Conservation (phyloP, 2,888 invertebrate species). For the Drosophila silvestris region DNA sequence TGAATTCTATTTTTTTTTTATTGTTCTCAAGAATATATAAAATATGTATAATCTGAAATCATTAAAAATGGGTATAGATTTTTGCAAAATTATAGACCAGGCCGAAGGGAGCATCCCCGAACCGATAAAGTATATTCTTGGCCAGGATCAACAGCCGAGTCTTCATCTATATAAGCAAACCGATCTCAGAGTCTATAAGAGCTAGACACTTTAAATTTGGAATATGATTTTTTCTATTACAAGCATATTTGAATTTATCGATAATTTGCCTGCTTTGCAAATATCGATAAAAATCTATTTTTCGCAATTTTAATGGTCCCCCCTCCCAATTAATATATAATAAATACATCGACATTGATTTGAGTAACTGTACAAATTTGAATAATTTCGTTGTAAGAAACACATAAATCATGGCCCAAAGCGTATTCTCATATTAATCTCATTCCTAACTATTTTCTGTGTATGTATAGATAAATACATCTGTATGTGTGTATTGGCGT, state of each 20-base stretch:
- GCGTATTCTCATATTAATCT: not conserved
- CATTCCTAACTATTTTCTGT: not conserved
- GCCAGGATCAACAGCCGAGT: not conserved
- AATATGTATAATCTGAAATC: not conserved
- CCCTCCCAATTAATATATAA: not conserved
- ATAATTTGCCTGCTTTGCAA: not conserved
- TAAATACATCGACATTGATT: not conserved
- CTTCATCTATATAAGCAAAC: not conserved
- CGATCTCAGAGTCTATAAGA: not conserved
- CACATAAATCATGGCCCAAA: not conserved
- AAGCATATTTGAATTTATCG: not conserved
- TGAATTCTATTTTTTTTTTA: not conserved
- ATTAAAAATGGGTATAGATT: not conserved
- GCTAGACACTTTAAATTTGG: not conserved
- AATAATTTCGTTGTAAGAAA: not conserved
- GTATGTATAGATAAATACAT: not conserved
- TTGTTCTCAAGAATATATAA: not conserved
- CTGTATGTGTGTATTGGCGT: not conserved
- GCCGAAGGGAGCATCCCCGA: not conserved
- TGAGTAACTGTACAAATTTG: not conserved
- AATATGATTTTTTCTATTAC: not conserved
- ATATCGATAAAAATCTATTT: not conserved
- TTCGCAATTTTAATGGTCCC: too few species aligned
- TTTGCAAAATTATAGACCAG: not conserved
- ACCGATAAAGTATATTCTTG: not conserved